Percentiles rank a stretch among this genome's conserved stretches.
Conservation (phyloP, 2,888 invertebrate species). For the Pseudococcus jackbeardsleyi region DNA sequence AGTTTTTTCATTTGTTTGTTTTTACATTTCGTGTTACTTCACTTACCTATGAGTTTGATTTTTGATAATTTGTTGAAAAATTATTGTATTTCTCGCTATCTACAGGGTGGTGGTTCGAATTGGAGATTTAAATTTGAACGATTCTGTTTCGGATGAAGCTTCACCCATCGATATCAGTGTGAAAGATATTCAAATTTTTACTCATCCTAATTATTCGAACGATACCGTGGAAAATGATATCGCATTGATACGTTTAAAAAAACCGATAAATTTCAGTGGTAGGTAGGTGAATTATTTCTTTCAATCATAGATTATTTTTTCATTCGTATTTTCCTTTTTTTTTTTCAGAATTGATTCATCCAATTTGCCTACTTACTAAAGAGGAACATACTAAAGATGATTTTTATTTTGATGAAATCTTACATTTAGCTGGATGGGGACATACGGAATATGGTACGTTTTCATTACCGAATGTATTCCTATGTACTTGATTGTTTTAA, state of each 20-base stretch:
- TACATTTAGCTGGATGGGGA: background rate
- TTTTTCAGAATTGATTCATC: background rate
- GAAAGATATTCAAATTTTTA: conserved; percentile 71
- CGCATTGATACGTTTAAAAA: conserved; percentile 78
- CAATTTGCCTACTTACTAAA: background rate
- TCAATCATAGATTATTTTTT: too few relatives aligned
- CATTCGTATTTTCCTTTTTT: conserved; percentile 69
- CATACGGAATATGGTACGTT: background rate
- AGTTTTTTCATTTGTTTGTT: background rate
- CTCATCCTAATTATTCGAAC: conserved; percentile 80
- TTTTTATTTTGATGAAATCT: background rate
- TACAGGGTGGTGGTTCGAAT: conserved; percentile 78
- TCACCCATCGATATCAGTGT: conserved; percentile 76
- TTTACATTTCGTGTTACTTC: too few relatives aligned
- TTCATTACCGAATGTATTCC: too few relatives aligned
- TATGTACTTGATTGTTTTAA: too few relatives aligned
- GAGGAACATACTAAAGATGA: background rate
- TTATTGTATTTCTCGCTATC: conserved; percentile 60
- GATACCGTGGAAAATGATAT: conserved; percentile 81
- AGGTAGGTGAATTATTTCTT: conserved; percentile 69
- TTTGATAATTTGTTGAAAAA: too few relatives aligned
- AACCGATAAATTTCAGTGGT: conserved; percentile 75
- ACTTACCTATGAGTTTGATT: too few relatives aligned
- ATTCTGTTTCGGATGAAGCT: conserved; percentile 76
- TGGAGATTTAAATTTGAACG: conserved; percentile 82